Evolutionary conservation across 2,888 invertebrate species (phyloP), one percentile per base, ranked within the genome.

Genomic region (Gerosis bhagava): DNA sequence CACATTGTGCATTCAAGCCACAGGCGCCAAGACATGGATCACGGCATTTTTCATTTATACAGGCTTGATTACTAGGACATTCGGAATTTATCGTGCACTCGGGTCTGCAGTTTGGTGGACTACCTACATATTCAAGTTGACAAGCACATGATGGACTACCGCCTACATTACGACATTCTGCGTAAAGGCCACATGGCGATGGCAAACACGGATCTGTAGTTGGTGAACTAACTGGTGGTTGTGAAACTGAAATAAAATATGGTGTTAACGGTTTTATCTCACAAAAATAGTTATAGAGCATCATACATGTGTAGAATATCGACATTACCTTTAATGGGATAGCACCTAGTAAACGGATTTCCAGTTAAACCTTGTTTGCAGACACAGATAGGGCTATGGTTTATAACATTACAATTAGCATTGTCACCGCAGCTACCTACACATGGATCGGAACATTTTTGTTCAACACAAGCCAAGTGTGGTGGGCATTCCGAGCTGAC

Each of bases 311-410:
- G 21, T 29, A 31, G 22, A 13, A 21, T 36, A 13, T 8, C 8
- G 10, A 5, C 13, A 7, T 73, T 66, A 87, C 88, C 70, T 70
- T 76, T 87, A 22, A 92, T 90, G 13, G 91, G 91, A 56, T 91
- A 92, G 59, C 95, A 95, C 65, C 91, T 90, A n/a, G 92, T 90
- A 65, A 94, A 94, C 15, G 95, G 94, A 90, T 95, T 94, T 50
- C 96, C 96, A 2, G 93, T 93, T 59, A 92, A 92, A 25, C 92
- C 91, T 49, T 90, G 82, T 53, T 92, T 91, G 64, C 96, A 96
- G 48, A 92, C 92, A 67, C 96, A 96, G 62, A 94, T 94, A 1
- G 95, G 95, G 67, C 93, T 92, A 59, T 93, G 93, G 59, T 92
- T 92, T 15, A 91, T 90, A 3, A 92, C 92, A 50, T 90, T 90